Evolutionary conservation across 2,113 vertebrate genomes (phyloP).

Genomic region (Charadrius vociferus): DNA sequence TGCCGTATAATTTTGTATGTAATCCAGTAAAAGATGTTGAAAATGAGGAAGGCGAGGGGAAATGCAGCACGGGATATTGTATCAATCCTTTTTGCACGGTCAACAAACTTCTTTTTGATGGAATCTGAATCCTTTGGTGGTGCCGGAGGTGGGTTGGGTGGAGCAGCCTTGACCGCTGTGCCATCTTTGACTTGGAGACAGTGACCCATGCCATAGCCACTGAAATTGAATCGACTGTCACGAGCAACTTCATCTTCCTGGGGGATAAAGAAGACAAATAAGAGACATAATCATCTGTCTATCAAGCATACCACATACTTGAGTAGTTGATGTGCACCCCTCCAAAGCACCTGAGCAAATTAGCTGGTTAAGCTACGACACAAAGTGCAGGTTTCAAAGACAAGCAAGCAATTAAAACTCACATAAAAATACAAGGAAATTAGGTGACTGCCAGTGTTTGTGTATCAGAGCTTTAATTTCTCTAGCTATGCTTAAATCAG

Average conservation of each 20-base stretch:
- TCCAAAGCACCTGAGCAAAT: background rate
- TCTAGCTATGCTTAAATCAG: background rate
- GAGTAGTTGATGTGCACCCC: background rate
- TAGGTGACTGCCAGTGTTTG: background rate
- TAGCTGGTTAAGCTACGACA: background rate
- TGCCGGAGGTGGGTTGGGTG: conserved; percentile 75
- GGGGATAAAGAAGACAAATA: conserved; percentile 44
- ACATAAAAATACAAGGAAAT: background rate
- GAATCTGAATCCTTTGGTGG: conserved; percentile 87
- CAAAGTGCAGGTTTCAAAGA: background rate
- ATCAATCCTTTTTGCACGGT: conserved; percentile 97
- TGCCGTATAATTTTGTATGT: conserved; percentile 98
- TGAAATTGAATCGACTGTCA: conserved; percentile 93
- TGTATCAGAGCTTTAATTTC: background rate
- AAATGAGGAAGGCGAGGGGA: conserved; percentile 96
- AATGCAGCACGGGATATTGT: conserved; percentile 96
- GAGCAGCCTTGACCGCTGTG: conserved; percentile 82
- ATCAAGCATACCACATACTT: rapidly evolving
- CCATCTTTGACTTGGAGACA: conserved; percentile 93
- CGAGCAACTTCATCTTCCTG: conserved; percentile 91
- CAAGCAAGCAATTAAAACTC: background rate
- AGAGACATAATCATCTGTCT: background rate
- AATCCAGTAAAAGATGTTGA: conserved; percentile 99
- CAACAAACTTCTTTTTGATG: conserved; percentile 96
- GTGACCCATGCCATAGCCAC: conserved; percentile 91